Evolutionary conservation across 2,888 invertebrate species (phyloP).

Genomic region (Dolichopus griseipennis): DNA sequence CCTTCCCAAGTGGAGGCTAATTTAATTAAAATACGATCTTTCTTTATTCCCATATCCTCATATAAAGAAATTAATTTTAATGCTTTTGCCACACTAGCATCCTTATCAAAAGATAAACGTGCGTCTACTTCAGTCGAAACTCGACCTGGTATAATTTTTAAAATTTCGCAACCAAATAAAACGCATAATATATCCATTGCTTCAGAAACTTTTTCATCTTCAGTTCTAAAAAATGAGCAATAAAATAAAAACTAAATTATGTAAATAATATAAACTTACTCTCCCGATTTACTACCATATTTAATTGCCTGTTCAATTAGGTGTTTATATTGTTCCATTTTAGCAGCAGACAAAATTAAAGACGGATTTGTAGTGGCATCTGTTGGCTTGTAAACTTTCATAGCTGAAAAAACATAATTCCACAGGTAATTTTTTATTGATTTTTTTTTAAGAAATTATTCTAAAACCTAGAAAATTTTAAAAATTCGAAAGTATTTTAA

Average conservation of each 20-base stretch:
- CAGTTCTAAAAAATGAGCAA: conserved; percentile 45
- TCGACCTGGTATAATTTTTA: conserved; percentile 94
- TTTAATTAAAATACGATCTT: conserved; percentile 93
- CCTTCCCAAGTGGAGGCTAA: conserved; percentile 98
- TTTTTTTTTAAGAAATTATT: too few relatives aligned
- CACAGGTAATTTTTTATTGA: too few relatives aligned
- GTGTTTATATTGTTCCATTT: conserved; percentile 85
- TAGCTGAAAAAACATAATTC: conserved; percentile 61
- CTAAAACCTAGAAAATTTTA: too few relatives aligned
- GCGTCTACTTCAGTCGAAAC: conserved; percentile 42
- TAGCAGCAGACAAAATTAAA: conserved; percentile 87
- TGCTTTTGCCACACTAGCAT: conserved; percentile 85
- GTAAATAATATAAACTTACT: conserved; percentile 40
- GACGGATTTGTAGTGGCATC: conserved; percentile 99
- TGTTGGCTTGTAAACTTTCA: conserved; percentile 93
- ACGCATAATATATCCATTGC: conserved; percentile 93
- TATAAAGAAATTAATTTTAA: conserved; percentile 81
- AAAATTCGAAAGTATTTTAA: too few relatives aligned
- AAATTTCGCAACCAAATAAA: conserved; percentile 91
- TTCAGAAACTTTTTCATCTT: conserved; percentile 66
- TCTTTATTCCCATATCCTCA: conserved; percentile 77
- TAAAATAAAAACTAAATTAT: not conserved
- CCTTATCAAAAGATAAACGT: conserved; percentile 80
- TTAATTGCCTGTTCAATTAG: conserved; percentile 83
- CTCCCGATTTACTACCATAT: conserved; percentile 64